Percentiles rank a stretch among this genome's conserved stretches.
These are phyloP conservation scores for Dendropsophus ebraccatus DNA, from an alignment of 2,113 vertebrate species.

Conservation along the genomic window DNA sequence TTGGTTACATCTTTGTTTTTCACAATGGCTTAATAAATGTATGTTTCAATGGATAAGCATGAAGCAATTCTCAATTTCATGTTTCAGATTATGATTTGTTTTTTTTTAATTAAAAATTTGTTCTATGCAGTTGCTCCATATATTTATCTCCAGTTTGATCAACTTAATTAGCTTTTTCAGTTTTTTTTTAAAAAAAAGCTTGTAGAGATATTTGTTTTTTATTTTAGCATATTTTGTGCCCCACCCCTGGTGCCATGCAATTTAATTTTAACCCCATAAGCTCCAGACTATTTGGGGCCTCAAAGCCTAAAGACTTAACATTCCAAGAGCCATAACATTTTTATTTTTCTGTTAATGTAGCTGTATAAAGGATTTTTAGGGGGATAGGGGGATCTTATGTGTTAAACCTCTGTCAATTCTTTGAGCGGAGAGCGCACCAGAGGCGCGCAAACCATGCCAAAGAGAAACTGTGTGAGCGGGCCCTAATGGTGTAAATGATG, in stretches of 20 bases:
- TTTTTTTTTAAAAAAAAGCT: not conserved
- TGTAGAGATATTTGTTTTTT: not conserved
- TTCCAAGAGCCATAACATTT: too few relatives aligned
- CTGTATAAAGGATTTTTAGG: too few relatives aligned
- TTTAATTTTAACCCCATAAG: not conserved
- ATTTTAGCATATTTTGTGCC: not conserved
- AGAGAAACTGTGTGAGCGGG: too few relatives aligned
- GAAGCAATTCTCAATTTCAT: not conserved
- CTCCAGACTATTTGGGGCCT: too few relatives aligned
- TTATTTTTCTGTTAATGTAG: too few relatives aligned
- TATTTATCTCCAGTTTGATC: not conserved
- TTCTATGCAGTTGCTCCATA: not conserved
- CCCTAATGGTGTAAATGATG: too few relatives aligned
- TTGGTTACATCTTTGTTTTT: not conserved
- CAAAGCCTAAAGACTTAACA: too few relatives aligned
- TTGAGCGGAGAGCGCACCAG: too few relatives aligned
- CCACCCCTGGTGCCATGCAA: not conserved
- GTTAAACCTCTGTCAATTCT: too few relatives aligned
- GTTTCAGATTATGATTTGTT: slow-evolving; percentile 9
- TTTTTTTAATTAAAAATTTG: slow-evolving; percentile 10
- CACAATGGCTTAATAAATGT: not conserved
- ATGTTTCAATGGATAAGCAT: not conserved
- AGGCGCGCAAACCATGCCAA: too few relatives aligned
- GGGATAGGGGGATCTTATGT: too few relatives aligned
- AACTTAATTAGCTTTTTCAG: slow-evolving; percentile 3